These are phyloP conservation scores for Eucera pruinosa DNA, from an alignment of 2,888 invertebrate species.

Conservation along the genomic window DNA sequence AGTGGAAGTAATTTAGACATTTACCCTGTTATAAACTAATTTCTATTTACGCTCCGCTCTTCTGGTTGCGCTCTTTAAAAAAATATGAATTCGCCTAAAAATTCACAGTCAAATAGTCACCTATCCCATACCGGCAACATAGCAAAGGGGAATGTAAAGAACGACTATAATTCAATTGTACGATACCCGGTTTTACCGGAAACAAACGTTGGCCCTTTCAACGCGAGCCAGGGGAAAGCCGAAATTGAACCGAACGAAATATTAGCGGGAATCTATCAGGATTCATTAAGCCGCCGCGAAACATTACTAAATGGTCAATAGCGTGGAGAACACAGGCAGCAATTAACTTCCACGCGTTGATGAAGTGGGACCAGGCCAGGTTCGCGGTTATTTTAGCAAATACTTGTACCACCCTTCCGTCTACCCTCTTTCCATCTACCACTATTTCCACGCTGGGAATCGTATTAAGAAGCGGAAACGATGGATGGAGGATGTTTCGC, in stretches of 20 bases:
- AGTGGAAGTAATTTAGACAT: too few species aligned
- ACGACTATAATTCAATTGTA: neutral
- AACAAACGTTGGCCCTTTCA: constrained; percentile 29
- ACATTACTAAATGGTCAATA: constrained; percentile 59
- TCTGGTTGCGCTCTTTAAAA: too few species aligned
- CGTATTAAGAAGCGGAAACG: constrained; percentile 38
- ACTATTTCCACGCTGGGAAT: neutral
- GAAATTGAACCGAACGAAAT: constrained; percentile 56
- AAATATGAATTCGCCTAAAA: too few species aligned
- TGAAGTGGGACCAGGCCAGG: constrained; percentile 28
- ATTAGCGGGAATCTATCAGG: constrained; percentile 62
- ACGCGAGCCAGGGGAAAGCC: neutral
- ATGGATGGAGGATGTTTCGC: constrained; percentile 15
- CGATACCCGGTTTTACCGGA: neutral
- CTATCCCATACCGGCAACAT: neutral
- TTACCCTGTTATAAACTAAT: too few species aligned
- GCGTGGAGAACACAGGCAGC: constrained; percentile 36
- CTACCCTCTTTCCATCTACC: neutral
- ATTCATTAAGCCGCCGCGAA: constrained; percentile 63
- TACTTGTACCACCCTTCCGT: constrained; percentile 18
- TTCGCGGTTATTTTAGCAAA: constrained; percentile 59
- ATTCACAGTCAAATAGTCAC: too few species aligned
- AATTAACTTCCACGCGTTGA: constrained; percentile 65
- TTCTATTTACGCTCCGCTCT: too few species aligned
- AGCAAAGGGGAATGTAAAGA: neutral